phyloP scores from a whole-genome alignment of 2,797 vertebrate species.

The Ispidina picta region DNA sequence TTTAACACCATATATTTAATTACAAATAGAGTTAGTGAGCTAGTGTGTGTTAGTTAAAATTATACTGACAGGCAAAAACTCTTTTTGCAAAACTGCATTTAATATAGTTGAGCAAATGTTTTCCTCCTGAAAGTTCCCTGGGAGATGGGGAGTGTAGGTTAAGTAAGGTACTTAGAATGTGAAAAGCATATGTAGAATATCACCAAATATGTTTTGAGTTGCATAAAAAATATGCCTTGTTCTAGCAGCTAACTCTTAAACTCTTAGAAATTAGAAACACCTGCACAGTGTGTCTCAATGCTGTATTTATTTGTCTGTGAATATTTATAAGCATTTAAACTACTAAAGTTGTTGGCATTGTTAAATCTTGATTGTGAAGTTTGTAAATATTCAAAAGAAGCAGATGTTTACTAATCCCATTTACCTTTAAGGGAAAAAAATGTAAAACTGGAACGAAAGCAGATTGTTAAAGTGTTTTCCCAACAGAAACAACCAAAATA shows the following conservation, averaged over 20 bases:
- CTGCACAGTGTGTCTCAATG: constrained; percentile 19
- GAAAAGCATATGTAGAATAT: constrained; percentile 37
- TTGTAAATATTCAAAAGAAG: constrained; percentile 75
- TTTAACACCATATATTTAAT: constrained; percentile 32
- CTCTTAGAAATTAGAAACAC: constrained; percentile 61
- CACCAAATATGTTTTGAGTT: constrained; percentile 40
- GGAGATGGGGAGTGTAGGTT: constrained; percentile 26
- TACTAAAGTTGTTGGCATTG: constrained; percentile 44
- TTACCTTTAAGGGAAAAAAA: constrained; percentile 64
- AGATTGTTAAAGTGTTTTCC: constrained; percentile 59
- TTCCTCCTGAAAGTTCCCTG: constrained; percentile 15
- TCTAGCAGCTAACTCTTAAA: constrained; percentile 44
- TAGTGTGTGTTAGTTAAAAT: constrained; percentile 16
- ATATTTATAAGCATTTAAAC: constrained; percentile 63
- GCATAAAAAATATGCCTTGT: constrained; percentile 26
- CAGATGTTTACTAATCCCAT: constrained; percentile 66
- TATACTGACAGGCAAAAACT: constrained; percentile 31
- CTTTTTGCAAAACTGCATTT: background rate
- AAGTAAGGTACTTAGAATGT: constrained; percentile 39
- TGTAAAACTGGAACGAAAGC: constrained; percentile 56
- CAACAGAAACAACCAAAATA: constrained; percentile 69
- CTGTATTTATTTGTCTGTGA: constrained; percentile 64
- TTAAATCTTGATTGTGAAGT: constrained; percentile 60
- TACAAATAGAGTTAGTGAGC: background rate
- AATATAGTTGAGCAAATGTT: constrained; percentile 56